These are phyloP conservation scores for Balearica regulorum DNA, from an alignment of 2,797 vertebrate genomes.

Conservation along the genomic window DNA sequence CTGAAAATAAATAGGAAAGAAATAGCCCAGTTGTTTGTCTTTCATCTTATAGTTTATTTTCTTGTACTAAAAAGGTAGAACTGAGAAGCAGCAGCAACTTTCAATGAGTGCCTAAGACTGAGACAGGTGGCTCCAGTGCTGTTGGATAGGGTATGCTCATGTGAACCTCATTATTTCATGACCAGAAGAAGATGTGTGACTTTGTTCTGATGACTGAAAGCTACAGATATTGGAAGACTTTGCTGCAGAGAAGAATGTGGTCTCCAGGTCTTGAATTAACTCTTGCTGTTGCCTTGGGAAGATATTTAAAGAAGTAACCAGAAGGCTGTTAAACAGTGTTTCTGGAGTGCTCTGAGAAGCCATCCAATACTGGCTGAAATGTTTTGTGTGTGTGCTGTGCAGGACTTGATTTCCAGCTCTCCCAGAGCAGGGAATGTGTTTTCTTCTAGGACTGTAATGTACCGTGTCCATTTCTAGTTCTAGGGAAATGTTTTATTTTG, in stretches of 20 bases:
- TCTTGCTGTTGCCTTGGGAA: not conserved
- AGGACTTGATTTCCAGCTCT: not conserved
- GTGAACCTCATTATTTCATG: not conserved
- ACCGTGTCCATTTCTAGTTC: not conserved
- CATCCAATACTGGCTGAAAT: not conserved
- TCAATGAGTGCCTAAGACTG: not conserved
- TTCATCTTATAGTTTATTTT: not conserved
- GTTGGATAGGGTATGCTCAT: not conserved
- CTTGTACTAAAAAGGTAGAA: not conserved
- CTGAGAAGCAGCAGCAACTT: not conserved
- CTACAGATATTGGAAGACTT: not conserved
- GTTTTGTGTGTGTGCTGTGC: not conserved
- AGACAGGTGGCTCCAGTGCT: not conserved
- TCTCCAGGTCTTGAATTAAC: not conserved
- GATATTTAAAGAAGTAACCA: not conserved
- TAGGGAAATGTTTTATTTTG: not conserved
- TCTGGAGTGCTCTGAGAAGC: not conserved
- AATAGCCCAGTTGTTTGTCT: not conserved
- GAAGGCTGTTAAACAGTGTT: not conserved
- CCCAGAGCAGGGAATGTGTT: not conserved
- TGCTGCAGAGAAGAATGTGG: not conserved
- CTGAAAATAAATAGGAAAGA: not conserved
- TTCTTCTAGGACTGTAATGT: not conserved
- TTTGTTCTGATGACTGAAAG: not conserved
- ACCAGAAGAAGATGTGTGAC: not conserved